Percentiles rank a stretch among this genome's conserved stretches.
phyloP scores from a whole-genome alignment of 2,113 vertebrate genomes.

The Cathartes aura region DNA sequence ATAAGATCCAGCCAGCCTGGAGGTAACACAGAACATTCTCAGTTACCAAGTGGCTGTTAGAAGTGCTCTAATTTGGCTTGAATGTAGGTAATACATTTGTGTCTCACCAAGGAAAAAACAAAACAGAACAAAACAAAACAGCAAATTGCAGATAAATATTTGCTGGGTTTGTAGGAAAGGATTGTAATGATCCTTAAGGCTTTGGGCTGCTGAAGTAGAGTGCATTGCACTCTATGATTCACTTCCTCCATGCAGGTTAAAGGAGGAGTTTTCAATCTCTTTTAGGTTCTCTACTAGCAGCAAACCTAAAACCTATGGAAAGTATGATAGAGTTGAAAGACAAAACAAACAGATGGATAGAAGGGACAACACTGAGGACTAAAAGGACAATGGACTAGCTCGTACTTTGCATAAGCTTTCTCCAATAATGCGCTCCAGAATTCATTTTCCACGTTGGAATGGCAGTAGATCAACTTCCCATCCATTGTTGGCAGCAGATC shows the following conservation, averaged over 20 bases:
- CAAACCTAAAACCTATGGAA: not conserved
- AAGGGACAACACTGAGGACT: not conserved
- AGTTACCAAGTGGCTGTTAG: not conserved
- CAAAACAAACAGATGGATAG: not conserved
- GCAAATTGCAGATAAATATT: not conserved
- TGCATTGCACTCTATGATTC: not conserved
- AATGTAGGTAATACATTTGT: not conserved
- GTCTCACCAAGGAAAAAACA: not conserved
- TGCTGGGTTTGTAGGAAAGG: not conserved
- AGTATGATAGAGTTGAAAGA: not conserved
- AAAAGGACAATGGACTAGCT: not conserved
- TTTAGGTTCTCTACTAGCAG: not conserved
- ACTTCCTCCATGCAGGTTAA: not conserved
- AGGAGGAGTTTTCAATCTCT: not conserved
- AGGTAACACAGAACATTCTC: not conserved
- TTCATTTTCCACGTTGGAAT: slow-evolving; percentile 86
- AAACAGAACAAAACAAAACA: not conserved
- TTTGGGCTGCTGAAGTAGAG: not conserved
- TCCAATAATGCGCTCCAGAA: slow-evolving; percentile 94
- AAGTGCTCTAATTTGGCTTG: not conserved
- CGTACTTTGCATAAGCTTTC: slow-evolving; percentile 94
- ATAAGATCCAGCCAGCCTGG: slow-evolving; percentile 89
- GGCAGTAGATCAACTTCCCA: slow-evolving; percentile 88
- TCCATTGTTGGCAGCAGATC: slow-evolving; percentile 89
- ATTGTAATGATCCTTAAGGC: not conserved